These are phyloP conservation scores for Corbicula japonica DNA, from an alignment of 2,888 invertebrate genomes.

Conservation along the genomic window DNA sequence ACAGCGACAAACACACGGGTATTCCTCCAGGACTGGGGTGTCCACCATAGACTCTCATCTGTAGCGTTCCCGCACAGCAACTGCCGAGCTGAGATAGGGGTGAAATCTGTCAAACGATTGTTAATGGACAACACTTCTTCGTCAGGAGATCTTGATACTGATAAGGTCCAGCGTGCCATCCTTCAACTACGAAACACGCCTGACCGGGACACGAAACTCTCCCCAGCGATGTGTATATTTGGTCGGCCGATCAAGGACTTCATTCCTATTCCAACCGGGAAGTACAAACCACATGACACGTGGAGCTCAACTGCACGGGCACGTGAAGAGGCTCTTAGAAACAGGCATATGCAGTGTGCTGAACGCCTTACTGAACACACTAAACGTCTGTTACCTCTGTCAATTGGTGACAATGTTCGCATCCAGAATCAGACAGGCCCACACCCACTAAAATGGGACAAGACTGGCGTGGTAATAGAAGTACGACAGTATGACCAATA, in stretches of 20 bases:
- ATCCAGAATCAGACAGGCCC: constrained; percentile 72
- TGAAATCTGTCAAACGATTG: too few species aligned
- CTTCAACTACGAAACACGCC: constrained; percentile 72
- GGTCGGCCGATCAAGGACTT: constrained; percentile 67
- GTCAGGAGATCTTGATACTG: too few species aligned
- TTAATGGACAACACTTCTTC: too few species aligned
- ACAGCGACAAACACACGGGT: constrained; percentile 56
- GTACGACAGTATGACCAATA: too few species aligned
- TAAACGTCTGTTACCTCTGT: constrained; percentile 49
- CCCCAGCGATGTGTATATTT: constrained; percentile 71
- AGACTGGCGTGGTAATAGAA: constrained; percentile 68
- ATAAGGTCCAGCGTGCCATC: too few species aligned
- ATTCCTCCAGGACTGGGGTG: constrained; percentile 74
- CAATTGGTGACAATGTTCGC: constrained; percentile 58
- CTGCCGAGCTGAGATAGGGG: too few species aligned
- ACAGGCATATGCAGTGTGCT: constrained; percentile 65
- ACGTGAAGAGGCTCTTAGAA: constrained; percentile 57
- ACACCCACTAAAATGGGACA: constrained; percentile 72
- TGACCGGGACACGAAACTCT: constrained; percentile 68
- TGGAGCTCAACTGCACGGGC: constrained; percentile 63
- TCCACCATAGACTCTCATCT: constrained; percentile 73
- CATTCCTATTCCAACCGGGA: constrained; percentile 63
- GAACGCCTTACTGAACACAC: constrained; percentile 65
- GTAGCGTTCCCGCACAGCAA: constrained; percentile 76
- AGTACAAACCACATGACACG: constrained; percentile 66